phyloP scores from a whole-genome alignment of 2,113 vertebrate genomes.

The Neoarius graeffei region DNA sequence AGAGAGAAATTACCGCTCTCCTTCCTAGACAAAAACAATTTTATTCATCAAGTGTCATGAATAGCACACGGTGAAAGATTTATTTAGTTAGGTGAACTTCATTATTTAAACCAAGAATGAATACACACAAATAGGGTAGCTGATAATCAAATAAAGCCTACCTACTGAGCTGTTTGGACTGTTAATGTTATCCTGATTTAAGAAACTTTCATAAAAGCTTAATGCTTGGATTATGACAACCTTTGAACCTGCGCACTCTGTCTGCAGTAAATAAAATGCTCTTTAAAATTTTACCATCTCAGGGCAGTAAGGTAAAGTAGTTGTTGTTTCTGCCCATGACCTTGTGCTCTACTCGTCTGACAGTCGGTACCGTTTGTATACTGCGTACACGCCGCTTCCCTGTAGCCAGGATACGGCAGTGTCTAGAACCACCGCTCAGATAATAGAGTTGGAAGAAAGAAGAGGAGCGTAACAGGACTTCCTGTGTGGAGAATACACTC shows the following conservation, averaged over 20 bases:
- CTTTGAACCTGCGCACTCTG: neutral
- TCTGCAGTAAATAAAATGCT: neutral
- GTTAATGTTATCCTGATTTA: neutral
- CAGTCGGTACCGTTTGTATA: conserved; percentile 21
- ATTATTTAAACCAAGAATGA: neutral
- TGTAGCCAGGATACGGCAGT: conserved; percentile 33
- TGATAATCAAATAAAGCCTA: neutral
- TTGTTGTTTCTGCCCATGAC: conserved; percentile 2
- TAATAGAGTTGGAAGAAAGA: conserved; percentile 40
- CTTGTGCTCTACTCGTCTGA: conserved; percentile 9
- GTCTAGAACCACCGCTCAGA: conserved; percentile 8
- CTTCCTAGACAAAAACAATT: neutral
- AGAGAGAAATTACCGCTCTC: neutral
- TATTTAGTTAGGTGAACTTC: neutral
- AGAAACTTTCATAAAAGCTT: neutral
- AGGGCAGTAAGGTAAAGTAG: neutral
- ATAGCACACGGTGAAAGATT: neutral
- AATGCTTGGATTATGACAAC: neutral
- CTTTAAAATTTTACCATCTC: neutral
- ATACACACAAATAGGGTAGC: neutral
- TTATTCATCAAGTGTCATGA: neutral
- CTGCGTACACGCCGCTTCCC: conserved; percentile 1
- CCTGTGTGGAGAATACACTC: conserved; percentile 39
- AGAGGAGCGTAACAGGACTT: conserved; percentile 33
- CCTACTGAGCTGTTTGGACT: neutral